Evolutionary conservation across 2,113 vertebrate genomes (phyloP).

Genomic region (Oryzias melastigma): DNA sequence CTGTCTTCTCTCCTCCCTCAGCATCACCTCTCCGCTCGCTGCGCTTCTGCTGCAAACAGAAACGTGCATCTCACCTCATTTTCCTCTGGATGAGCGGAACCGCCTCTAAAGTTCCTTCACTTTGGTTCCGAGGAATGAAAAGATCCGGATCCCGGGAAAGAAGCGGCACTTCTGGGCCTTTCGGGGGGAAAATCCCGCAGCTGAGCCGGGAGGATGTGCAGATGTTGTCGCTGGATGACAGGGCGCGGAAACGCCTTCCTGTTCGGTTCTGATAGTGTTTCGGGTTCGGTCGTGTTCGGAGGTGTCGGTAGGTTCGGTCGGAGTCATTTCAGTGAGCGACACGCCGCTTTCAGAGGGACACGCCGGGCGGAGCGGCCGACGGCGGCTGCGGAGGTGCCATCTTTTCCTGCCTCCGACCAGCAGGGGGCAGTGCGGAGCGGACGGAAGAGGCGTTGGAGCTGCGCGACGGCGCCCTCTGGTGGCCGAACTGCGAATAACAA

Average conservation of each 20-base stretch:
- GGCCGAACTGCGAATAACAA: background rate
- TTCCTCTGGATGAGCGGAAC: conserved; percentile 33
- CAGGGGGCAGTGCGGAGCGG: conserved; percentile 47
- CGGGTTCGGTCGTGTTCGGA: conserved; percentile 14
- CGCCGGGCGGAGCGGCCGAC: conserved; percentile 48
- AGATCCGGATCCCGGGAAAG: conserved; percentile 2
- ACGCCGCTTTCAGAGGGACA: conserved; percentile 45
- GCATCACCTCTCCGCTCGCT: background rate
- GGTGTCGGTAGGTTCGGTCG: conserved; percentile 24
- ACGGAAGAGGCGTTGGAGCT: conserved; percentile 6
- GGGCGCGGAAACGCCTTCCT: conserved; percentile 48
- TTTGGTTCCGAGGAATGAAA: conserved; percentile 1
- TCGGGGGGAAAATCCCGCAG: conserved; percentile 7
- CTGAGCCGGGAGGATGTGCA: conserved; percentile 45
- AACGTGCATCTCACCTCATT: conserved; percentile 74
- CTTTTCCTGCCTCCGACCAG: conserved; percentile 63
- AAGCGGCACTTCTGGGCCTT: conserved; percentile 5
- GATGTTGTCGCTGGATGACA: conserved; percentile 57
- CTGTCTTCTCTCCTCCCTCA: too few species aligned
- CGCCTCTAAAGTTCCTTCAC: conserved; percentile 10
- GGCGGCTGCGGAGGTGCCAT: conserved; percentile 66
- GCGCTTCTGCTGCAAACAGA: background rate
- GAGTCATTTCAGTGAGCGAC: conserved; percentile 60
- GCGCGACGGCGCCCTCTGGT: conserved; percentile 51
- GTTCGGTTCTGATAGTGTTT: conserved; percentile 47